Evolutionary conservation across 2,113 vertebrate genomes (phyloP), one percentile per base, ranked within the genome.

Genomic region (Chroicocephalus ridibundus): DNA sequence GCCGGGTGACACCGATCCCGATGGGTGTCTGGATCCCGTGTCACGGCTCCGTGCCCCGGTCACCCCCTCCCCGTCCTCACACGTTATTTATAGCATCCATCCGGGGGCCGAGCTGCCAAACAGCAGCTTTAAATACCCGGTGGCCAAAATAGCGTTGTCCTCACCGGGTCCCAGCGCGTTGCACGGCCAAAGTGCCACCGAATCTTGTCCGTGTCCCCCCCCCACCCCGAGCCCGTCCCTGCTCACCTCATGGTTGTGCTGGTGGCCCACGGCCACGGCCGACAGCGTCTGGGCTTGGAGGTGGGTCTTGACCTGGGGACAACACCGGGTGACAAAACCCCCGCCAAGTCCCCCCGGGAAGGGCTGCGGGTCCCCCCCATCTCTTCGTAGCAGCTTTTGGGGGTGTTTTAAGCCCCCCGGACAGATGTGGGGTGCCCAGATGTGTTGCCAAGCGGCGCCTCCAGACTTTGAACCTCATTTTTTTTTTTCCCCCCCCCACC

Each of bases 211-310:
- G n/a, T 34, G 19, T 15, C 12, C 40, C 17, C 11, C 27, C 26
- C 18, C 9, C 38, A 38, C 38, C 81, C 31, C 24, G 13, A 1
- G 27, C 25, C 34, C 3, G 3, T 17, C 71, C 40, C 62, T 8
- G 2, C 98, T 98, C 97, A 99, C 99, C 98, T 99, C 97, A 68
- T 99, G 99, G 89, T 99, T 99, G 93, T 99, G 99, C 96, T 99
- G 99, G 97, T 99, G 98, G 29, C 99, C 99, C 42, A 99, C 99
- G 0, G 99, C 99, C 52, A 99, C 93, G 3, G 98, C 58, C 0
- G 98, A 89, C 93, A 98, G 86, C 0, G 98, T 98, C 97, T 99
- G 99, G 44, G 99, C 98, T 95, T 99, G 99, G 46, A 99, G 98
- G 72, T 99, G 99, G 0, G 99, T 99, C 96, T 99, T 99, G 69